These are phyloP conservation scores for Nomada flava DNA, from an alignment of 2,888 invertebrate species.

Conservation along the genomic window DNA sequence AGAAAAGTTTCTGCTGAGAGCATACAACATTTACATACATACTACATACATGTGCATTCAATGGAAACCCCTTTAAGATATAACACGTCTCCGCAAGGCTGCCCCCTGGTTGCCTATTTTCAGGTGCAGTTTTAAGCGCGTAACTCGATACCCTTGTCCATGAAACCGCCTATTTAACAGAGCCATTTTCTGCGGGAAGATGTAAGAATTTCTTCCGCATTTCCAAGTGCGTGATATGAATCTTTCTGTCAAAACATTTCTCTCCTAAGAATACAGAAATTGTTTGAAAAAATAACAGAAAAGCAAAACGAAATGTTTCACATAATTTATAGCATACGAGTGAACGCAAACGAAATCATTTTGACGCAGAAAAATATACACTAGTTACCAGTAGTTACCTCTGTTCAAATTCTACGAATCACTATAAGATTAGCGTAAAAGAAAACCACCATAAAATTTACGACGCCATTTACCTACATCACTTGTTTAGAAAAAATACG, in stretches of 20 bases:
- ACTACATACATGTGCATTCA: background rate
- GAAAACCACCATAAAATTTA: background rate
- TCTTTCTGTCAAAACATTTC: background rate
- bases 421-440: too few species aligned
- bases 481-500: background rate
- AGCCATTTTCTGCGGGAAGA: slow-evolving; percentile 27
- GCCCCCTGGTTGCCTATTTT: slow-evolving; percentile 36
- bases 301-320: background rate
- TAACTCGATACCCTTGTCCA: slow-evolving; percentile 50
- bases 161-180: slow-evolving; percentile 27
- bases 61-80: background rate
- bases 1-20: too few species aligned
- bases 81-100: background rate
- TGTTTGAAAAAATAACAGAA: background rate
- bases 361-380: too few species aligned
- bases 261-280: background rate
- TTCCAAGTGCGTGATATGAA: slow-evolving; percentile 5
- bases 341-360: too few species aligned
- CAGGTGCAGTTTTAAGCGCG: slow-evolving; percentile 22
- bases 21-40: too few species aligned
- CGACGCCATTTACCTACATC: background rate
- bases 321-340: too few species aligned
- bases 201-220: slow-evolving; percentile 27
- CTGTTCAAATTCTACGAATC: too few species aligned
- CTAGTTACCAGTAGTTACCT: too few species aligned